Evolutionary conservation across 2,797 vertebrate genomes (phyloP), one percentile per base, ranked within the genome.

Genomic region (Rhinophrynus dorsalis): DNA sequence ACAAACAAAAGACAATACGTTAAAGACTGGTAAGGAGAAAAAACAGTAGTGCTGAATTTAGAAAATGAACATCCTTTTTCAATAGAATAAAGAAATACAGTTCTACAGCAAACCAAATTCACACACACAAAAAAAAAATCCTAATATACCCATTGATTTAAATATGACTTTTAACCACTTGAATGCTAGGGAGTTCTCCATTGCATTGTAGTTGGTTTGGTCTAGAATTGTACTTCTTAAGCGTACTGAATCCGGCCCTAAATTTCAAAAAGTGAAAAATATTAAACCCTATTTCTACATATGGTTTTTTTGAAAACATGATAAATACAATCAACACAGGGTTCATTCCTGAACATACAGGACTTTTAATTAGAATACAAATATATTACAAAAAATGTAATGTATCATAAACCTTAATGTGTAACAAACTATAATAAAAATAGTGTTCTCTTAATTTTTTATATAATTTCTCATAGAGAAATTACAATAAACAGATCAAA

Each of bases 391-490:
- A 81, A 29, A 13, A 35, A 50, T 32, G 26, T 27, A 51, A 12
- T 37, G 79, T 42, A 82, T 11, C 54, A 35, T 51, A 74, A 83
- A 79, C 74, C 24, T 0, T 76, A 73, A 67, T 45, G 48, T 75
- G 76, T 75, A 81, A 71, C 66, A 80, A 76, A 79, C 77, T 75
- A 77, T 71, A 77, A 57, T 69, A 75, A 23, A 79, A 62, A 59
- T 58, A 72, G 54, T 67, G 76, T 67, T 78, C 75, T 80, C 77
- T 74, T 5, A 45, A 58, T 26, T 74, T 59, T 77, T 62, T 23
- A 75, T 67, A 64, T 56, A 35, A 71, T 68, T 74, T 79, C 82
- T 83, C 86, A 81, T 0, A 63, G 75, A 82, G 78, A 79, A 87
- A 75, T 56, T 76, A 30, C 0, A 3, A 60, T 29, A 72, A 7